These are phyloP conservation scores for Oscheius onirici DNA, from an alignment of 2,888 invertebrate genomes.

Conservation along the genomic window DNA sequence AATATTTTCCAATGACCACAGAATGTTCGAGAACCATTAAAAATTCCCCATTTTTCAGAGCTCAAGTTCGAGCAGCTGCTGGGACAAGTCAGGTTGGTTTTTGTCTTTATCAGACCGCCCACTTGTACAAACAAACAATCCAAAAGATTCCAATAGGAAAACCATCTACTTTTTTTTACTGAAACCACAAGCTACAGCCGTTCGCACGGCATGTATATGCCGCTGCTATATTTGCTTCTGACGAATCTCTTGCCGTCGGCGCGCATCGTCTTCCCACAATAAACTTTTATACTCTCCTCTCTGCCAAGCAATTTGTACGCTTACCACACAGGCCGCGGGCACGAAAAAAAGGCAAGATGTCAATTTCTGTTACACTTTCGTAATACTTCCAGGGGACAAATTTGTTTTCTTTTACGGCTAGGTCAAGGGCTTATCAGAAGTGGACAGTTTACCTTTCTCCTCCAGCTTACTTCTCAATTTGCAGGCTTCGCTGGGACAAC, in stretches of 20 bases:
- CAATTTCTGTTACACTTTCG: too few relatives aligned
- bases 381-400: too few relatives aligned
- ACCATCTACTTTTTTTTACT: not conserved
- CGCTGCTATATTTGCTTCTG: conserved; percentile 14
- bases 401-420: not conserved
- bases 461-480: not conserved
- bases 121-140: not conserved
- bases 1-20: not conserved
- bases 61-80: conserved; percentile 32
- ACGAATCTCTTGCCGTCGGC: conserved; percentile 27
- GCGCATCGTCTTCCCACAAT: conserved; percentile 23
- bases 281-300: conserved; percentile 25
- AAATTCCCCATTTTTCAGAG: conserved; percentile 22
- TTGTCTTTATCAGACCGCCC: not conserved
- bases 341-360: too few relatives aligned
- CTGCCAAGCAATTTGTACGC: too few relatives aligned
- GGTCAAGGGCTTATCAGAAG: not conserved
- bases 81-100: conserved; percentile 28
- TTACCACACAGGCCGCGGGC: too few relatives aligned
- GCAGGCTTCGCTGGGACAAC: conserved; percentile 22
- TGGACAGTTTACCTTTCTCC: not conserved
- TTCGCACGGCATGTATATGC: not conserved
- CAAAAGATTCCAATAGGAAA: not conserved
- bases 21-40: not conserved
- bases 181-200: not conserved